Evolutionary conservation across 2,888 invertebrate genomes (phyloP).

Genomic region (Anarsia innoxiella): DNA sequence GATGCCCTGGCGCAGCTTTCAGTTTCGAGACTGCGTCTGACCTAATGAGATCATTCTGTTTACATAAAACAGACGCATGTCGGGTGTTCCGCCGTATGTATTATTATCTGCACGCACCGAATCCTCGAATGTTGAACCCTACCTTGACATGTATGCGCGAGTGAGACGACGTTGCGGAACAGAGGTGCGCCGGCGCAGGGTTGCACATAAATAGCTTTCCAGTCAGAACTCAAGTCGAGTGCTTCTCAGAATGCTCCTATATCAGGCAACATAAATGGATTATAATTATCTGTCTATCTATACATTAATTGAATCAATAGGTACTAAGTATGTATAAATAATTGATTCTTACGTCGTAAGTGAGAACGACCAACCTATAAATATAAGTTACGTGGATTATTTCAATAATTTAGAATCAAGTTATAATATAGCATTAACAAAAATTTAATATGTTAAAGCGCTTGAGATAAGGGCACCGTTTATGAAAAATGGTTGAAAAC

Average conservation of each 20-base stretch:
- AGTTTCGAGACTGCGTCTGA: conserved; percentile 35
- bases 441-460: too few relatives aligned
- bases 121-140: conserved; percentile 73
- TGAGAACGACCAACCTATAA: too few relatives aligned
- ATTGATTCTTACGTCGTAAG: too few relatives aligned
- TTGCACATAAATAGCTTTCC: conserved; percentile 68
- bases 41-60: conserved; percentile 54
- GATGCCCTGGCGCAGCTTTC: conserved; percentile 19
- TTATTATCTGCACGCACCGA: conserved; percentile 57
- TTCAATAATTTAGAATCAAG: too few relatives aligned
- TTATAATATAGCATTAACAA: too few relatives aligned
- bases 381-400: too few relatives aligned
- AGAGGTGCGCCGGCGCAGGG: conserved; percentile 57
- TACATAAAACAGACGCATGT: conserved; percentile 52
- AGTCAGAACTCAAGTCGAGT: conserved; percentile 51
- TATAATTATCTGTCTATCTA: too few relatives aligned
- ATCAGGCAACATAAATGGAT: conserved; percentile 21
- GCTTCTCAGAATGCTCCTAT: conserved; percentile 55
- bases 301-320: too few relatives aligned
- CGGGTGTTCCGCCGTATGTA: conserved; percentile 50
- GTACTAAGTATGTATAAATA: conserved; percentile 26
- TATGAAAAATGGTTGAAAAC: too few relatives aligned
- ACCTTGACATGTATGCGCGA: conserved; percentile 72
- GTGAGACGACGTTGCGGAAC: conserved; percentile 55
- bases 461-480: conserved; percentile 28